Conservation (phyloP, 2,113 vertebrate species). For the Setophaga kirtlandii region DNA sequence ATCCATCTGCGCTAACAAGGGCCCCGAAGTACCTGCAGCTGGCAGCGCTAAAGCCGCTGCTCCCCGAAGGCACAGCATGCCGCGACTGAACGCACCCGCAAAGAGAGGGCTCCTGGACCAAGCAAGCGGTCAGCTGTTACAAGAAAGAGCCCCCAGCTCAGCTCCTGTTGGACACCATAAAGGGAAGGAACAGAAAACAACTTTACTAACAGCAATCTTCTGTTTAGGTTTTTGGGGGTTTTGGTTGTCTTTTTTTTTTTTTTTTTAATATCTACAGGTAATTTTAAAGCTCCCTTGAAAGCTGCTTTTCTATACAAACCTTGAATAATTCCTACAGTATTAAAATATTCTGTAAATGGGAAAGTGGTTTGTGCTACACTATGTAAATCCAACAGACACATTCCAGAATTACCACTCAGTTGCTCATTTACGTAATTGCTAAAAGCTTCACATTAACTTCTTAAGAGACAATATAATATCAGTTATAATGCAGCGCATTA, state of each 20-base stretch:
- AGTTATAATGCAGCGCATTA: background rate
- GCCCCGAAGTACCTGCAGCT: background rate
- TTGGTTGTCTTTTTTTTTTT: background rate
- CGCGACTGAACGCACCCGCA: background rate
- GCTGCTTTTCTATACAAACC: background rate
- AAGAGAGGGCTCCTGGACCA: background rate
- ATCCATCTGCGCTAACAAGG: accelerated
- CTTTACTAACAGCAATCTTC: background rate
- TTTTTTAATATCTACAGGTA: background rate
- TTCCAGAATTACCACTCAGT: background rate
- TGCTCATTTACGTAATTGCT: background rate
- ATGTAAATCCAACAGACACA: background rate
- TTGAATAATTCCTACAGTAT: background rate
- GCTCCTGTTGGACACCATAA: background rate
- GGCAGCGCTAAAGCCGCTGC: background rate
- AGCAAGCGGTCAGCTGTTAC: accelerated
- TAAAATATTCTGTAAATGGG: background rate
- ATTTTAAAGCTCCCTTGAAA: background rate
- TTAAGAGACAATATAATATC: background rate
- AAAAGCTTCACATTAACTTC: background rate
- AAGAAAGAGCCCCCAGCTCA: background rate
- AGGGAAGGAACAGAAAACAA: background rate
- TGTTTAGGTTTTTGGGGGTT: too few relatives aligned
- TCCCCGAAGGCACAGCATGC: background rate
- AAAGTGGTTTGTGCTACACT: background rate